Evolutionary conservation across 2,797 vertebrate species (phyloP).

Genomic region (Spondyliosoma cantharus): DNA sequence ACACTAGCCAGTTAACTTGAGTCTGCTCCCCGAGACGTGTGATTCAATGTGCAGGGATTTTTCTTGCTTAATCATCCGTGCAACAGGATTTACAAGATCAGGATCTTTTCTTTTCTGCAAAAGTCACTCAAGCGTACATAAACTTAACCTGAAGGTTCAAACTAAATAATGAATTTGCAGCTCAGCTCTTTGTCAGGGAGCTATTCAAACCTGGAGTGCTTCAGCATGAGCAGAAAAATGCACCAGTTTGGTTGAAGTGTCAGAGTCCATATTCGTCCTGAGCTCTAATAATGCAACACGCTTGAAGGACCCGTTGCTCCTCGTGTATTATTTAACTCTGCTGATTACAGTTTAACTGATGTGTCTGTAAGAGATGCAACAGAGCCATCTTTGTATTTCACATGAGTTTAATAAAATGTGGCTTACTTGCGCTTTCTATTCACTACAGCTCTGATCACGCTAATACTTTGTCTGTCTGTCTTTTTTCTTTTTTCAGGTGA

Average conservation of each 20-base stretch:
- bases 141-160: neutral
- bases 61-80: neutral
- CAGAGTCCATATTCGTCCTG: constrained; percentile 6
- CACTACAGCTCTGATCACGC: neutral
- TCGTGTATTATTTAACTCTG: neutral
- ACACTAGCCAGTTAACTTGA: constrained; percentile 47
- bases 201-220: constrained; percentile 4
- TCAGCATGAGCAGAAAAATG: constrained; percentile 21
- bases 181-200: neutral
- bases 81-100: neutral
- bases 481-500: constrained; percentile 82
- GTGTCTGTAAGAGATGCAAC: neutral
- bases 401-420: neutral
- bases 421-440: neutral
- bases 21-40: neutral
- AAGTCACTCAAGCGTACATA: neutral
- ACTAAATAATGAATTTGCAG: neutral
- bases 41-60: neutral
- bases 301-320: neutral
- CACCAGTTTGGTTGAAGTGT: constrained; percentile 4
- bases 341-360: neutral
- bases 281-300: constrained; percentile 32
- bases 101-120: neutral
- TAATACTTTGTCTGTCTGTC: constrained; percentile 55
- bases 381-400: neutral